phyloP scores from a whole-genome alignment of 2,113 vertebrate genomes.

The Nestor notabilis region DNA sequence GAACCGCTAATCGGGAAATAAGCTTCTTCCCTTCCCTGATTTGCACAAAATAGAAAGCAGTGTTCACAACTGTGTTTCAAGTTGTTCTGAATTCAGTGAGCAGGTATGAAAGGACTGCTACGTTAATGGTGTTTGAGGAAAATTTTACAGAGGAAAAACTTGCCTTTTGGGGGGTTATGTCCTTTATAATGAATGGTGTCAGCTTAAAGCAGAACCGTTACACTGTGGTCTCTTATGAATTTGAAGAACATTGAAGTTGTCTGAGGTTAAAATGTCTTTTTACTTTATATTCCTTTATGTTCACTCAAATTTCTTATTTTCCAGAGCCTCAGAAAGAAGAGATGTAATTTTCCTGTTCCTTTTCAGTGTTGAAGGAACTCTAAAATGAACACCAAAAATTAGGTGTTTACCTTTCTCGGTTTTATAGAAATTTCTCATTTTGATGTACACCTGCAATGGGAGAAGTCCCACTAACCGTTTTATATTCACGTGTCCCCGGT shows the following conservation, averaged over 20 bases:
- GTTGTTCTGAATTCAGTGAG: neutral
- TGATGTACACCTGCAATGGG: neutral
- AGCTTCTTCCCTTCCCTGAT: neutral
- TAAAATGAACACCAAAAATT: neutral
- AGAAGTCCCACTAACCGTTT: neutral
- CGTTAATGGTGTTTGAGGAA: neutral
- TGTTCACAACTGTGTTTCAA: neutral
- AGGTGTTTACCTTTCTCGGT: neutral
- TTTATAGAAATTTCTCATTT: neutral
- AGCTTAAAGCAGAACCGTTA: neutral
- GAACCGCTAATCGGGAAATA: slow-evolving; percentile 3
- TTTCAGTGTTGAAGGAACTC: neutral
- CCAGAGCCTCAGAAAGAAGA: neutral
- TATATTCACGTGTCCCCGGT: neutral
- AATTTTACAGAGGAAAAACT: neutral
- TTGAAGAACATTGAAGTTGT: neutral
- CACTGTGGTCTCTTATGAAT: neutral
- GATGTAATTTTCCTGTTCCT: neutral
- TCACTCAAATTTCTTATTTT: neutral
- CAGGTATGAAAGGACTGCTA: neutral
- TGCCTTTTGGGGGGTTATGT: neutral
- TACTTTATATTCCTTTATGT: neutral
- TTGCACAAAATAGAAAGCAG: neutral
- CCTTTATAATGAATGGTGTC: neutral
- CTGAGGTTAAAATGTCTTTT: neutral